These are phyloP conservation scores for Megamerina dolium DNA, from an alignment of 2,888 invertebrate genomes.

Conservation along the genomic window DNA sequence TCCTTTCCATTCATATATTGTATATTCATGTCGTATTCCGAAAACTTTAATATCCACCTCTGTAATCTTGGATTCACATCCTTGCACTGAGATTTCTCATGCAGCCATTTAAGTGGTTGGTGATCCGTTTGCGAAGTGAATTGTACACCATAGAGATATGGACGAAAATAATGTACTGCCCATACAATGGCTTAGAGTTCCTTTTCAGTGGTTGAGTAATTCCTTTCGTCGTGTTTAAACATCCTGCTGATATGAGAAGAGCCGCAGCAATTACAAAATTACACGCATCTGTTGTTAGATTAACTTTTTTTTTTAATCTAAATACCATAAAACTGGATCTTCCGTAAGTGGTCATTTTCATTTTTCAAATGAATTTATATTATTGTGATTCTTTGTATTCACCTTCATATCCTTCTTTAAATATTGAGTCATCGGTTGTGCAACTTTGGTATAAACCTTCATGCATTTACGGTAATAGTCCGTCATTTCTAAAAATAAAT, in stretches of 20 bases:
- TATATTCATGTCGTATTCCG: background rate
- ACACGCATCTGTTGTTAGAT: too few relatives aligned
- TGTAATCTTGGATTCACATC: background rate
- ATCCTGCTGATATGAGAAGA: background rate
- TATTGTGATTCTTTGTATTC: background rate
- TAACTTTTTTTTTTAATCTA: too few relatives aligned
- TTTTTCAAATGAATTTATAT: too few relatives aligned
- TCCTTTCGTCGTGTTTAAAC: background rate
- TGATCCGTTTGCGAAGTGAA: background rate
- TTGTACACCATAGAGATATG: background rate
- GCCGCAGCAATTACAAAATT: too few relatives aligned
- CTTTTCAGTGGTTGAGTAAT: background rate
- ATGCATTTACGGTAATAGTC: background rate
- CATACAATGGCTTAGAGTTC: too few relatives aligned
- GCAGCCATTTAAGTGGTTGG: constrained; percentile 1
- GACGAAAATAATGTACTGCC: background rate
- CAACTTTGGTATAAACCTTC: background rate
- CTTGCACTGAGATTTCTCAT: background rate
- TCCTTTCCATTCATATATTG: background rate
- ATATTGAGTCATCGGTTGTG: background rate
- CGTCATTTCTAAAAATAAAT: too few relatives aligned
- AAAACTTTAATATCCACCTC: background rate
- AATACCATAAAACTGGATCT: too few relatives aligned
- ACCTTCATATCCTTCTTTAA: background rate
- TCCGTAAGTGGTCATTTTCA: too few relatives aligned